These are phyloP conservation scores for Danionella dracula DNA, from an alignment of 2,797 vertebrate species.

Conservation along the genomic window DNA sequence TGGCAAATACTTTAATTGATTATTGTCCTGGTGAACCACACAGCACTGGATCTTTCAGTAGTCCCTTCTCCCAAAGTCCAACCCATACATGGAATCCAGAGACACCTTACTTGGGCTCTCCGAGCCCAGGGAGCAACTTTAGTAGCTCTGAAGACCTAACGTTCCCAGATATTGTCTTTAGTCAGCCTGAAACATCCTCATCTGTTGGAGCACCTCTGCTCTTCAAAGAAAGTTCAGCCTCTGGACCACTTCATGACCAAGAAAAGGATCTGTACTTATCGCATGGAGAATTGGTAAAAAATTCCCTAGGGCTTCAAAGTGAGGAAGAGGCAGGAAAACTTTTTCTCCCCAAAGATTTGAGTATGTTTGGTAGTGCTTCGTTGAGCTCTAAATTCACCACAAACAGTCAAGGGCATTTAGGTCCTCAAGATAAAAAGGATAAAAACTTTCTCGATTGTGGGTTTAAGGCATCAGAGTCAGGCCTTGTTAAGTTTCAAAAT, in stretches of 20 bases:
- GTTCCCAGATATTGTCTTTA: slow-evolving; percentile 64
- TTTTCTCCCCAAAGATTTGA: slow-evolving; percentile 40
- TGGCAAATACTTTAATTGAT: slow-evolving; percentile 67
- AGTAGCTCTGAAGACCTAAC: slow-evolving; percentile 66
- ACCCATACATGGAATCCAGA: slow-evolving; percentile 70
- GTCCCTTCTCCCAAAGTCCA: slow-evolving; percentile 75
- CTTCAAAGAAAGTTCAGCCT: slow-evolving; percentile 58
- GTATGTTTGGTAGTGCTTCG: slow-evolving; percentile 25
- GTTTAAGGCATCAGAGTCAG: slow-evolving; percentile 46
- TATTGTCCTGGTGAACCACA: slow-evolving; percentile 69
- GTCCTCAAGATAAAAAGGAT: slow-evolving; percentile 50
- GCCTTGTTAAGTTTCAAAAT: slow-evolving; percentile 51
- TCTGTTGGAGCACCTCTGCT: slow-evolving; percentile 53
- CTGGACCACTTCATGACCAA: slow-evolving; percentile 41
- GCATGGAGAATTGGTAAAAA: slow-evolving; percentile 55
- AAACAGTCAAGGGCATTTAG: slow-evolving; percentile 25
- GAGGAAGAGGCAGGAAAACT: slow-evolving; percentile 56
- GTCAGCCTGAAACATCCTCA: slow-evolving; percentile 59
- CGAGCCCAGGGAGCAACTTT: slow-evolving; percentile 71
- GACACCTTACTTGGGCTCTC: slow-evolving; percentile 72
- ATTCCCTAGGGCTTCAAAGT: slow-evolving; percentile 44
- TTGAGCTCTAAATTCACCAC: slow-evolving; percentile 19
- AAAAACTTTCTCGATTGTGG: slow-evolving; percentile 40
- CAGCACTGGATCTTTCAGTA: slow-evolving; percentile 71
- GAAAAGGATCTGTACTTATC: slow-evolving; percentile 49